A percentile compares a stretch with the other conserved stretches of the same genome.
Evolutionary conservation across 2,113 vertebrate genomes (phyloP).

Genomic region (Helogale parvula): DNA sequence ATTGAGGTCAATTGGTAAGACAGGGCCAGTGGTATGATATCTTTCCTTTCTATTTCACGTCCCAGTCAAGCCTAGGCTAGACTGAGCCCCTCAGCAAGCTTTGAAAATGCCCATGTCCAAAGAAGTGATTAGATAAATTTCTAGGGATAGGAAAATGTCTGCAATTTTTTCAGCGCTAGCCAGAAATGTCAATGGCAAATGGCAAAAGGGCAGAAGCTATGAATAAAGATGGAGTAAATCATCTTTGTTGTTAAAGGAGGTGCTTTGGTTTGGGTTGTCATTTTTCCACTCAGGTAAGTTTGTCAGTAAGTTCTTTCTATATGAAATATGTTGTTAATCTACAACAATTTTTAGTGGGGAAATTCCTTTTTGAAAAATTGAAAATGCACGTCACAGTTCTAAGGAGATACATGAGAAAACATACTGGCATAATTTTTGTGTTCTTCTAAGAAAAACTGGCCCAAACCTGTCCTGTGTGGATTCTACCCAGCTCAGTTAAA

Average conservation of each 20-base stretch:
- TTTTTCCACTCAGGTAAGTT: neutral
- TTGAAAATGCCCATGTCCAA: neutral
- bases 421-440: neutral
- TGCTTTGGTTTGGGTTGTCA: neutral
- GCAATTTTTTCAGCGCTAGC: neutral
- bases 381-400: neutral
- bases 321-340: neutral
- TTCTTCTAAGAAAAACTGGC: neutral
- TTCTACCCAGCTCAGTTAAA: neutral
- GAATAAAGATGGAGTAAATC: neutral
- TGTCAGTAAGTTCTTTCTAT: neutral
- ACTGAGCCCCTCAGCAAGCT: neutral
- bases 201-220: neutral
- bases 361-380: neutral
- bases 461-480: neutral
- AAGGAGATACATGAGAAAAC: neutral
- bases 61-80: neutral
- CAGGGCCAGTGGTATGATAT: neutral
- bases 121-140: neutral
- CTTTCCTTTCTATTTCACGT: neutral
- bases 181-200: neutral
- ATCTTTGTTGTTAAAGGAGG: neutral
- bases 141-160: neutral
- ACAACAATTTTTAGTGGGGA: neutral
- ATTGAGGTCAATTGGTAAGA: constrained; percentile 24